Percentiles rank a stretch among this genome's conserved stretches.
Conservation (phyloP, 2,888 invertebrate species). For the Drosophila mulleri region DNA sequence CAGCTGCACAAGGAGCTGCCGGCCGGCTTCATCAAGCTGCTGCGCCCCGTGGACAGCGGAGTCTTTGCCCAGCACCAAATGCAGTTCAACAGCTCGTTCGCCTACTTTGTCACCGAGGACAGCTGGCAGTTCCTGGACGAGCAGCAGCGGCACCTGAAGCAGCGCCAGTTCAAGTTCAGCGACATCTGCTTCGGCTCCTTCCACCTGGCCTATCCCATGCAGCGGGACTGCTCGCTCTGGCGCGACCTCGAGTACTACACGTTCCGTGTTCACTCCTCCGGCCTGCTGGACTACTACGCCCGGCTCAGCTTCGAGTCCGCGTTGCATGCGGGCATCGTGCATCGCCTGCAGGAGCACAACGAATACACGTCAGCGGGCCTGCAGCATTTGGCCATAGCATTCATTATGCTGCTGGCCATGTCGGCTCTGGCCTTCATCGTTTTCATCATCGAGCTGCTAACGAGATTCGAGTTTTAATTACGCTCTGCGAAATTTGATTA, state of each 20-base stretch:
- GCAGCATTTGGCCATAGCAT: conserved; percentile 72
- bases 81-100: conserved; percentile 67
- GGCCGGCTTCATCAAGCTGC: conserved; percentile 54
- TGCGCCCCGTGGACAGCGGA: conserved; percentile 66
- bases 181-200: conserved; percentile 81
- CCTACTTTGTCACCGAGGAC: conserved; percentile 77
- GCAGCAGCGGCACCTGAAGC: conserved; percentile 68
- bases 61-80: conserved; percentile 60
- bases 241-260: conserved; percentile 75
- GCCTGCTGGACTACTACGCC: conserved; percentile 69
- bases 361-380: conserved; percentile 74
- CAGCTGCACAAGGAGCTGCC: conserved; percentile 48
- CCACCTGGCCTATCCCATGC: conserved; percentile 76
- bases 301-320: conserved; percentile 70
- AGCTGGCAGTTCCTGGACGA: conserved; percentile 73
- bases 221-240: conserved; percentile 78
- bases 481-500: not conserved
- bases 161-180: conserved; percentile 72
- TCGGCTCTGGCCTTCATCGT: conserved; percentile 39
- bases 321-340: conserved; percentile 61
- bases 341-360: conserved; percentile 53
- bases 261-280: conserved; percentile 74
- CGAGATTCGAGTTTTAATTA: not conserved
- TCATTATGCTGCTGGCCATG: conserved; percentile 56
- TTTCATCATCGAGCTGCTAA: conserved; percentile 45